Conservation (phyloP, 1,140 invertebrate genomes). For the Eupristina koningsbergeri region DNA sequence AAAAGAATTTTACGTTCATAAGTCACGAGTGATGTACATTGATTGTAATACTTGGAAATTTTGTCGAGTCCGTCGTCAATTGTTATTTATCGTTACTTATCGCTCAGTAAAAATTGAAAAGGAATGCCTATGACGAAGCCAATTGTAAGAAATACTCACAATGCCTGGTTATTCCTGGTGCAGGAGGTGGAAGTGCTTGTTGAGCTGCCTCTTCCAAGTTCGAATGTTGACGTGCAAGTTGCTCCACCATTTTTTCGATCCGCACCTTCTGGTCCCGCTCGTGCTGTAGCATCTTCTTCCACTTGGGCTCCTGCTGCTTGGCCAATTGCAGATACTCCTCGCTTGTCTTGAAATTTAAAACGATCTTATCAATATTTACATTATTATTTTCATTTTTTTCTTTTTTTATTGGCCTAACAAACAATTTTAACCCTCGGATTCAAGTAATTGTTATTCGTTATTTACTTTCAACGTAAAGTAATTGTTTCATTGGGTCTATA, state of each 20-base stretch:
- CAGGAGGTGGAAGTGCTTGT: constrained; percentile 73
- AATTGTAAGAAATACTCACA: too few species aligned
- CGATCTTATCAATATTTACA: neutral
- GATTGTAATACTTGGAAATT: too few species aligned
- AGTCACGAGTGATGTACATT: too few species aligned
- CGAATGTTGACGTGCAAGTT: constrained; percentile 95
- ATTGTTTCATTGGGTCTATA: too few species aligned
- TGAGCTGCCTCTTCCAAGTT: constrained; percentile 89
- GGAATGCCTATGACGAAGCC: constrained; percentile 70
- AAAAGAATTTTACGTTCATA: too few species aligned
- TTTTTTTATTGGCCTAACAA: too few species aligned
- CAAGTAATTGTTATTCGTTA: neutral
- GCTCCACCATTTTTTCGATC: constrained; percentile 98
- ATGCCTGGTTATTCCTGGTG: constrained; percentile 62
- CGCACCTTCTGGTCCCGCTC: constrained; percentile 94
- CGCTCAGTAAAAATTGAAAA: constrained; percentile 38
- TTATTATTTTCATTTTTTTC: too few species aligned
- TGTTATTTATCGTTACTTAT: too few species aligned
- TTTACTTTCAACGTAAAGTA: too few species aligned
- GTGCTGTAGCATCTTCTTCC: constrained; percentile 92
- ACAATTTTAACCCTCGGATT: too few species aligned
- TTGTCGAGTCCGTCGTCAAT: too few species aligned
- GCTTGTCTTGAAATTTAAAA: constrained; percentile 85
- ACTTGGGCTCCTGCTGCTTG: constrained; percentile 88
- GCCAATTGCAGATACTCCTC: constrained; percentile 91